These are phyloP conservation scores for Tridacna gigas DNA, from an alignment of 2,888 invertebrate genomes.

Conservation along the genomic window DNA sequence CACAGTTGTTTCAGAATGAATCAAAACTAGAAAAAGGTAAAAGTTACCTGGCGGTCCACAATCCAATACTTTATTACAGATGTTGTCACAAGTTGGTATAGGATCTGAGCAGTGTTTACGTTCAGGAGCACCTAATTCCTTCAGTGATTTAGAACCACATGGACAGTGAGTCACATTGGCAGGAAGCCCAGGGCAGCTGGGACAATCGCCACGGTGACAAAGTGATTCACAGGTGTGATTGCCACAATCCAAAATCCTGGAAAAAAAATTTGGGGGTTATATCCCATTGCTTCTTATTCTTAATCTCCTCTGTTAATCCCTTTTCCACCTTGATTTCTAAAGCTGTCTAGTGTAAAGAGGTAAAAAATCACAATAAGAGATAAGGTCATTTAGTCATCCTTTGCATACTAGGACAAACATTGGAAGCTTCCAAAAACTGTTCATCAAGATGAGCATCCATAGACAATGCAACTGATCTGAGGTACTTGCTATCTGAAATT, in stretches of 20 bases:
- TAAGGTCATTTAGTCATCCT: neutral
- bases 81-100: slow-evolving; percentile 88
- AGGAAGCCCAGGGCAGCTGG: slow-evolving; percentile 88
- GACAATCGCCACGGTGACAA: slow-evolving; percentile 90
- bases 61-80: slow-evolving; percentile 90
- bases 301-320: too few species aligned
- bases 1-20: too few species aligned
- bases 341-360: too few species aligned
- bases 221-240: slow-evolving; percentile 89
- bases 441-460: too few species aligned
- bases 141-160: slow-evolving; percentile 89
- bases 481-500: too few species aligned
- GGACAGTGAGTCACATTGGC: slow-evolving; percentile 89
- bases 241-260: slow-evolving; percentile 82
- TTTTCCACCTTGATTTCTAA: too few species aligned
- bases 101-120: slow-evolving; percentile 80
- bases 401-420: too few species aligned
- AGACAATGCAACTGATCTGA: too few species aligned
- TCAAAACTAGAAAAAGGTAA: too few species aligned
- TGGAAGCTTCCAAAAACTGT: too few species aligned
- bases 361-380: neutral
- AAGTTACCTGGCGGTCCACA: slow-evolving; percentile 87
- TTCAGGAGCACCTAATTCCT: slow-evolving; percentile 63
- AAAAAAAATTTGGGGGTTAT: neutral
- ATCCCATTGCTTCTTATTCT: neutral